Percentiles rank a stretch among this genome's conserved stretches.
Conservation (phyloP, 2,113 vertebrate species). For the Nothocercus nigrocapillus region DNA sequence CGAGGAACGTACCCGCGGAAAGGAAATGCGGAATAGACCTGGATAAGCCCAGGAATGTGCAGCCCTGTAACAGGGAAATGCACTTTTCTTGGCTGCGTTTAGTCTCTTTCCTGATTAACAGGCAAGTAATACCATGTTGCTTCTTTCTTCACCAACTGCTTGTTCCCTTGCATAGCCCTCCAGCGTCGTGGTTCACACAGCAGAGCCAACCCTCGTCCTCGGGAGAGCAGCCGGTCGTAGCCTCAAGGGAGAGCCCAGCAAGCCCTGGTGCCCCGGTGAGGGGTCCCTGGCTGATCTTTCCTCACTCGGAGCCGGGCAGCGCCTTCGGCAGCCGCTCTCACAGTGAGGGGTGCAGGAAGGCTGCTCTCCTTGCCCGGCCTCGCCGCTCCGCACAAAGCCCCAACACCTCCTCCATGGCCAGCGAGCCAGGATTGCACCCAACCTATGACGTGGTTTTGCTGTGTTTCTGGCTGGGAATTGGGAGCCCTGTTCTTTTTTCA, state of each 20-base stretch:
- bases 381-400: background rate
- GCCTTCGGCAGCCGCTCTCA: background rate
- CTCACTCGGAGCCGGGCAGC: background rate
- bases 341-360: background rate
- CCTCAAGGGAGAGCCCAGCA: background rate
- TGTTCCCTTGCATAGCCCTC: background rate
- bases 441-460: background rate
- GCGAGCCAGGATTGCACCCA: background rate
- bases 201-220: background rate
- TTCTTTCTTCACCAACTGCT: background rate
- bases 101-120: background rate
- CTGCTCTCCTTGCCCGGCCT: background rate
- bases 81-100: background rate
- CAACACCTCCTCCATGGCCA: background rate
- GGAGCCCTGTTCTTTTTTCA: background rate
- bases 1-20: background rate
- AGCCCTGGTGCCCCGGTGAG: background rate
- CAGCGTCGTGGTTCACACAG: fast-evolving
- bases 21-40: background rate
- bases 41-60: background rate
- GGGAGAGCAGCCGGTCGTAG: background rate
- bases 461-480: background rate
- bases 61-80: background rate
- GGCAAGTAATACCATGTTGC: background rate
- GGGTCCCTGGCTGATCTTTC: background rate